Evolutionary conservation across 2,888 invertebrate genomes (phyloP).

Genomic region (Agrotis ipsilon): DNA sequence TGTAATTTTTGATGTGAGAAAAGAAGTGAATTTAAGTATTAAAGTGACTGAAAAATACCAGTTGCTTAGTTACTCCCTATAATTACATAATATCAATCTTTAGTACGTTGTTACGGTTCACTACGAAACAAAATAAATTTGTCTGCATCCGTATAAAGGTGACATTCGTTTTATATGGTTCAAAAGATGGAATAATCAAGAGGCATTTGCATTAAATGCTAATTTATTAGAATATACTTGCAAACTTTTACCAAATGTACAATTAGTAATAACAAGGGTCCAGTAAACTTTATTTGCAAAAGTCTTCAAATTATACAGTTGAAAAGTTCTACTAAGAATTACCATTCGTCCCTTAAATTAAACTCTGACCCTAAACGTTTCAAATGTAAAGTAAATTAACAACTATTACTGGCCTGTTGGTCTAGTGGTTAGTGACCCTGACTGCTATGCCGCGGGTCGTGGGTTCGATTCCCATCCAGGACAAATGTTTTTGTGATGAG

Average conservation of each 20-base stretch:
- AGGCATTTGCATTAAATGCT: constrained; percentile 1
- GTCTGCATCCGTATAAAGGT: too few species aligned
- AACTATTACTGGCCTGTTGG: too few species aligned
- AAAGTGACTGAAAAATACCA: background rate
- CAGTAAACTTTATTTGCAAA: constrained; percentile 4
- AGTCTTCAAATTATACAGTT: constrained; percentile 30
- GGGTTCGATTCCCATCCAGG: too few species aligned
- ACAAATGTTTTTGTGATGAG: too few species aligned
- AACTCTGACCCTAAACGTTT: constrained; percentile 24
- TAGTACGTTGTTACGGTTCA: too few species aligned
- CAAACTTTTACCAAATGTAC: constrained; percentile 8
- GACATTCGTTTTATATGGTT: background rate
- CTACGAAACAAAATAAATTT: too few species aligned
- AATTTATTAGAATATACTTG: background rate
- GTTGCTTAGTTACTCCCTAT: too few species aligned
- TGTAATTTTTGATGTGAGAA: too few species aligned
- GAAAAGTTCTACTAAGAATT: constrained; percentile 8
- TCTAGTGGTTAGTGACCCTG: too few species aligned
- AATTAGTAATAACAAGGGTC: constrained; percentile 23
- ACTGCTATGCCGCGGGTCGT: too few species aligned
- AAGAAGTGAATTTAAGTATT: too few species aligned
- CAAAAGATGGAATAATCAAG: background rate
- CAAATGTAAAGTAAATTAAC: constrained; percentile 9
- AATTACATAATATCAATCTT: too few species aligned
- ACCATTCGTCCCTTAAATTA: background rate